Evolutionary conservation across 2,888 invertebrate genomes (phyloP).

Genomic region (Nemotelus pantherinus): DNA sequence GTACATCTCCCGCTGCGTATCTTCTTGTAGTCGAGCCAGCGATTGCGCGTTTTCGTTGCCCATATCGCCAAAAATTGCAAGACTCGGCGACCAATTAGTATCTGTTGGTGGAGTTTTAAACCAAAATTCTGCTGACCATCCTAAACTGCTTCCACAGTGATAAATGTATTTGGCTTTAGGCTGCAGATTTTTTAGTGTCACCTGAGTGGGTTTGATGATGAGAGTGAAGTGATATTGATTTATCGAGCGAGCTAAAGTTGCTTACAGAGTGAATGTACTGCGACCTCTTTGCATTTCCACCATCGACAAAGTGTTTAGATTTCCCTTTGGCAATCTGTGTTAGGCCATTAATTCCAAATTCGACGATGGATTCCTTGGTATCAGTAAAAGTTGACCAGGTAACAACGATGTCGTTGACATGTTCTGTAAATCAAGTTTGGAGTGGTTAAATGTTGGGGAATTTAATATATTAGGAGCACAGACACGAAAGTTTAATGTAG

Average conservation of each 20-base stretch:
- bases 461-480: too few species aligned
- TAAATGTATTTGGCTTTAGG: slow-evolving; percentile 78
- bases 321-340: slow-evolving; percentile 68
- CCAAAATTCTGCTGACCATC: slow-evolving; percentile 84
- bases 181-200: slow-evolving; percentile 68
- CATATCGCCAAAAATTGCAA: slow-evolving; percentile 94
- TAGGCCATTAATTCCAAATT: slow-evolving; percentile 75
- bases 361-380: slow-evolving; percentile 74
- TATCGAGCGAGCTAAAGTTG: background rate
- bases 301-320: slow-evolving; percentile 76
- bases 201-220: slow-evolving; percentile 53
- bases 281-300: slow-evolving; percentile 70
- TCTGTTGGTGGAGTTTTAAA: slow-evolving; percentile 78
- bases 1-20: slow-evolving; percentile 80
- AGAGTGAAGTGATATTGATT: background rate
- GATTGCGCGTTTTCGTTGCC: slow-evolving; percentile 91
- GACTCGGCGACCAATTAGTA: slow-evolving; percentile 78
- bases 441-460: background rate
- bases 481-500: too few species aligned
- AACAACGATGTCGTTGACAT: slow-evolving; percentile 72
- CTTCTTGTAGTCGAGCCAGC: slow-evolving; percentile 83
- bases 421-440: background rate
- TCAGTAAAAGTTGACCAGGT: slow-evolving; percentile 85
- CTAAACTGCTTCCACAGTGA: slow-evolving; percentile 80
- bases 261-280: slow-evolving; percentile 84